Evolutionary conservation across 2,113 vertebrate genomes (phyloP).

Genomic region (Oceanodroma tethys): DNA sequence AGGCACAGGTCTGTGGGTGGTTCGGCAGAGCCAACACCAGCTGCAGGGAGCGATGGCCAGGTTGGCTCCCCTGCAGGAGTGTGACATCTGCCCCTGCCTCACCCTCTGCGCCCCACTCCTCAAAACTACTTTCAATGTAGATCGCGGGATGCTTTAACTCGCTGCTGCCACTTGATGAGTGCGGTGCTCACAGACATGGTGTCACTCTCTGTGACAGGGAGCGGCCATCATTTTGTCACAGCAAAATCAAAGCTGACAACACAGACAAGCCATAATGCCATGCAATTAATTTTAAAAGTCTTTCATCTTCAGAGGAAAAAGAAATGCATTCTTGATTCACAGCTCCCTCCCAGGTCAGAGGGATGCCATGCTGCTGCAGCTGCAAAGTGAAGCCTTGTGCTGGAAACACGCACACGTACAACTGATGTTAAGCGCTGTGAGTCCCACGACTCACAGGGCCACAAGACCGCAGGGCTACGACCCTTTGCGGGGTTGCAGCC

Average conservation of each 20-base stretch:
- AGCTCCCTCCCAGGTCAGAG: not conserved
- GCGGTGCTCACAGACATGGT: rapidly evolving
- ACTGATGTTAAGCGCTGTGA: not conserved
- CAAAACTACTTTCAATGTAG: not conserved
- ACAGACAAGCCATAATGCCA: not conserved
- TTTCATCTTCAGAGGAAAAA: not conserved
- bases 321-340: not conserved
- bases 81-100: not conserved
- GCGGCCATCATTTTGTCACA: not conserved
- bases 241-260: slow-evolving; percentile 44
- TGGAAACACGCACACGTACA: not conserved
- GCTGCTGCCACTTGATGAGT: not conserved
- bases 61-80: not conserved
- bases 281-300: slow-evolving; percentile 15
- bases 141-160: not conserved
- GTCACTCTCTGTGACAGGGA: not conserved
- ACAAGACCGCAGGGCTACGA: rapidly evolving
- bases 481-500: not conserved
- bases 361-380: not conserved
- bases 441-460: not conserved
- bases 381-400: not conserved
- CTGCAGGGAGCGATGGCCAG: rapidly evolving
- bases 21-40: not conserved
- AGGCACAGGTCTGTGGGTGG: not conserved
- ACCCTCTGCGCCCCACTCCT: not conserved